Base-by-base conservation (phyloP, 2,888 invertebrate species). In the Catocala nupta region DNA sequence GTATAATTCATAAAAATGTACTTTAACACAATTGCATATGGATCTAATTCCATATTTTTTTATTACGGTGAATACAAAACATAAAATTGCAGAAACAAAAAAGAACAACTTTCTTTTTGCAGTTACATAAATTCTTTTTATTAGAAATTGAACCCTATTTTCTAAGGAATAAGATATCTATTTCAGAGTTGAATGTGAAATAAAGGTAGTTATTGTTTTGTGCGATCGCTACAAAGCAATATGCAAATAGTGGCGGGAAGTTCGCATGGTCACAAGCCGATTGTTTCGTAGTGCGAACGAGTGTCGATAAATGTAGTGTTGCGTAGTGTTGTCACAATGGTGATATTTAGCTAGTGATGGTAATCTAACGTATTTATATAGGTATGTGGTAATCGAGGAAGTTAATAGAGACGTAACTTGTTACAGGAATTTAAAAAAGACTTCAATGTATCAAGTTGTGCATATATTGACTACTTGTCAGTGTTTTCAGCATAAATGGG, bases 181-280 rank as follows among this genome's bases (percentile, higher is more conserved):
- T 59, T 56, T 4, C 39, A 5, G 6, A 1, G 9, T 4, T 11
- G n/a, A 11, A 5, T 0, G 39, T 7, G 43, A 54, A 73, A 65
- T 56, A 66, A 51, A 67, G 53, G 55, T 61, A 68, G 52, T 60
- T 42, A 62, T 53, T 36, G 12, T 25, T 52, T 11, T 48, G 58
- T 25, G 39, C 39, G 62, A 59, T 56, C 58, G 63, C 64, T 62
- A 80, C 79, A 80, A 80, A 79, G 77, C 78, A 59, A 74, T 82
- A 85, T 85, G 85, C 81, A 85, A 85, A 85, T 85, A 77, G 64
- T 68, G 72, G 59, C 74, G 79, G 82, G 78, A 82, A 80, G 70
- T 84, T 84, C 83, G 73, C 84, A 84, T 82, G 83, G 80, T 73
- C 79, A 78, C 75, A 68, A 73, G 55, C 74, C 78, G 72, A 84